Percentiles rank a stretch among this genome's conserved stretches.
These are phyloP conservation scores for Cynoglossus semilaevis DNA, from an alignment of 2,113 vertebrate species.

Conservation along the genomic window DNA sequence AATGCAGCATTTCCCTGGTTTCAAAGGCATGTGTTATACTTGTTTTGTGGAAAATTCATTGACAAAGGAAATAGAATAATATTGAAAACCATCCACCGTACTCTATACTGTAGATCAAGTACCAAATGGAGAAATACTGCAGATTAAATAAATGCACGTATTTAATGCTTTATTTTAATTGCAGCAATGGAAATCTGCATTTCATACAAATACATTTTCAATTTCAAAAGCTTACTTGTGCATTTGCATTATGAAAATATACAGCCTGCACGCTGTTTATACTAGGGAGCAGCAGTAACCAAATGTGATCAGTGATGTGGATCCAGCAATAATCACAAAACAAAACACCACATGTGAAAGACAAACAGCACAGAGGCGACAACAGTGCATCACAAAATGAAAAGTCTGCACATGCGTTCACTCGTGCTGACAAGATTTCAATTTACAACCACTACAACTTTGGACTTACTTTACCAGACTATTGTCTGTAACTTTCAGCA, in stretches of 20 bases:
- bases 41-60: too few relatives aligned
- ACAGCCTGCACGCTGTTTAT: conserved; percentile 1
- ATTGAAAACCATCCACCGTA: too few relatives aligned
- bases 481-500: conserved; percentile 17
- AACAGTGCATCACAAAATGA: conserved; percentile 15
- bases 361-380: conserved; percentile 5
- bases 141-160: background rate
- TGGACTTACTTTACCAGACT: conserved; percentile 15
- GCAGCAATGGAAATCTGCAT: conserved; percentile 56
- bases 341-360: conserved; percentile 28
- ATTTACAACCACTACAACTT: conserved; percentile 21
- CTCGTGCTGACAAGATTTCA: conserved; percentile 35
- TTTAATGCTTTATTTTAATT: conserved; percentile 61
- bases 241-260: conserved; percentile 23
- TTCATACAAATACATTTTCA: conserved; percentile 50
- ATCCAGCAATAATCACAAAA: conserved; percentile 33
- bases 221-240: conserved; percentile 36
- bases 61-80: too few relatives aligned
- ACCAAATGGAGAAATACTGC: too few relatives aligned
- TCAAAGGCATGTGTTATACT: too few relatives aligned
- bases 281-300: conserved; percentile 37
- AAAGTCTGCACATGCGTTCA: conserved; percentile 13
- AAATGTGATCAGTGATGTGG: conserved; percentile 37
- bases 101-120: too few relatives aligned
- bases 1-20: too few relatives aligned